These are phyloP conservation scores for Druon quercuslanigerum DNA, from an alignment of 1,140 invertebrate genomes.

Conservation along the genomic window DNA sequence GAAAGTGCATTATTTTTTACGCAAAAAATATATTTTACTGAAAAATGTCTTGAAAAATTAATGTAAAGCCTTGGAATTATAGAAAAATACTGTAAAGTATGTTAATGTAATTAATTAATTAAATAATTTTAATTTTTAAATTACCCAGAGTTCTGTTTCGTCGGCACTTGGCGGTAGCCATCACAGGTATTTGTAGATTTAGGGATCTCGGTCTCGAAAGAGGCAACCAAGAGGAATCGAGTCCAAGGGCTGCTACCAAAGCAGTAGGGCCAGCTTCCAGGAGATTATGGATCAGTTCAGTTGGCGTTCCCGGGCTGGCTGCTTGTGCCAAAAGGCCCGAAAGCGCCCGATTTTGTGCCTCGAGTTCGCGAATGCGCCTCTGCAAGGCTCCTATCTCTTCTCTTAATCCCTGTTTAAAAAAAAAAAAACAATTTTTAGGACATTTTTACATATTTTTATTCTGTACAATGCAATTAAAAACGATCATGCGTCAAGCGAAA, in stretches of 20 bases:
- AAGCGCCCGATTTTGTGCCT: slow-evolving; percentile 81
- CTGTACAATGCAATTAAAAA: not conserved
- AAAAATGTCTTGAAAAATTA: too few relatives aligned
- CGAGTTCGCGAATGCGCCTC: slow-evolving; percentile 80
- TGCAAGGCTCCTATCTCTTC: slow-evolving; percentile 82
- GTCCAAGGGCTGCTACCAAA: slow-evolving; percentile 60
- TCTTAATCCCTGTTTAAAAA: slow-evolving; percentile 76
- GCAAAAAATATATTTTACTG: too few relatives aligned
- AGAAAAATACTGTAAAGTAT: too few relatives aligned
- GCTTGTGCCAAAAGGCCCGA: slow-evolving; percentile 81
- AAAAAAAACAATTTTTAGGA: not conserved
- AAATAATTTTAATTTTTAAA: too few relatives aligned
- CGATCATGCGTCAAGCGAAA: too few relatives aligned
- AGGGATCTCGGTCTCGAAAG: slow-evolving; percentile 80
- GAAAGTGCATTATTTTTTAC: too few relatives aligned
- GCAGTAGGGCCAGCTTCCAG: slow-evolving; percentile 65
- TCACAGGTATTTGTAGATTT: slow-evolving; percentile 79
- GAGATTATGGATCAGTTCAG: slow-evolving; percentile 64
- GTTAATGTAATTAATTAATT: too few relatives aligned
- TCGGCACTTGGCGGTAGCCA: slow-evolving; percentile 72
- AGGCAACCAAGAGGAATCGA: slow-evolving; percentile 80
- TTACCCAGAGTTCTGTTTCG: slow-evolving; percentile 65
- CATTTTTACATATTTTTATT: not conserved
- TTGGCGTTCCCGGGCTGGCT: slow-evolving; percentile 75
- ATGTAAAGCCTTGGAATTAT: too few relatives aligned